Percentiles rank a stretch among this genome's conserved stretches.
Conservation (phyloP, 53 echinoderm and acorn worm genomes). For the Paracentrotus lividus region DNA sequence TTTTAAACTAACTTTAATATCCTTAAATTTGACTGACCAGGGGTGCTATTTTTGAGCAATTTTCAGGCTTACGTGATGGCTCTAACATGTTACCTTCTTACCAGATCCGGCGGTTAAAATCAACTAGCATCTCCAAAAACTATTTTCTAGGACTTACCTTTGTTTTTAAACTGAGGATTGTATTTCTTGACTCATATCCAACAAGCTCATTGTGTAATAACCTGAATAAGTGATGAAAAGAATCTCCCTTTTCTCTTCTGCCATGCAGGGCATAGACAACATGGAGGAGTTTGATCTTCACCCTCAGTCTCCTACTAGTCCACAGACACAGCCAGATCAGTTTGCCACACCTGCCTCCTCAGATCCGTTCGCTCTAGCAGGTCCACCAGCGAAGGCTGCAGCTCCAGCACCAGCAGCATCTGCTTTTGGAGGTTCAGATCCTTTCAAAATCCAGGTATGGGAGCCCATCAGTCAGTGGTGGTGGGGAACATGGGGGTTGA, state of each 20-base stretch:
- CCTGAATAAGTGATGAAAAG: not conserved
- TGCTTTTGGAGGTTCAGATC: conserved; percentile 60
- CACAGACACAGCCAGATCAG: conserved; percentile 4
- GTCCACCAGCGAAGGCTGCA: not conserved
- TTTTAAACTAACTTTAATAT: no score
- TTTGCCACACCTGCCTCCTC: conserved; percentile 19
- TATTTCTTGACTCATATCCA: no score
- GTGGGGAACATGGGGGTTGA: not conserved
- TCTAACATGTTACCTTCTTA: no score
- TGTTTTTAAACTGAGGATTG: no score
- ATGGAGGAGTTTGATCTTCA: conserved; percentile 58
- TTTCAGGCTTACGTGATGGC: no score
- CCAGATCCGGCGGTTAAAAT: no score
- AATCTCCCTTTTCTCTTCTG: not conserved
- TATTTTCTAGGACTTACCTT: no score
- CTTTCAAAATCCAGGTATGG: conserved; percentile 56
- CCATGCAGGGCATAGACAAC: conserved; percentile 50
- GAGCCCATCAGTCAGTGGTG: not conserved
- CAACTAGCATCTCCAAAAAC: no score
- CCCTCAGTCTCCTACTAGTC: conserved; percentile 56
- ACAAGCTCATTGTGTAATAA: no score
- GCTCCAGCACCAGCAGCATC: not conserved
- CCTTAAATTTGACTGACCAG: no score
- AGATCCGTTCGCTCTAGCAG: conserved; percentile 61
- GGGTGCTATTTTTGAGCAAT: no score